A percentile compares a stretch with the other conserved stretches of the same genome.
phyloP scores from a whole-genome alignment of 1,140 invertebrate species.

The Colletes gigas region DNA sequence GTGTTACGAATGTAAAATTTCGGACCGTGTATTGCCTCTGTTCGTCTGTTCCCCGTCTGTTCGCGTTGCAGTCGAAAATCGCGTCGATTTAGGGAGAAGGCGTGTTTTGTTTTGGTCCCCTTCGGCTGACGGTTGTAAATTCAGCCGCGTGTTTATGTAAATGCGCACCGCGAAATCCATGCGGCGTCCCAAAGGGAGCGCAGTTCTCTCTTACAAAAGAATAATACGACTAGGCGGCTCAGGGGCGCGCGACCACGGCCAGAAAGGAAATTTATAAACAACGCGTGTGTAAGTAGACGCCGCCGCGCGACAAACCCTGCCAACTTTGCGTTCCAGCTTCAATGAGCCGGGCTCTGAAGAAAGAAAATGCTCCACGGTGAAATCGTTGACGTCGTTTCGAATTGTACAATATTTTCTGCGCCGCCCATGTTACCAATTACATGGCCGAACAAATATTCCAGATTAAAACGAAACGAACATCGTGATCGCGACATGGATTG shows the following conservation, averaged over 20 bases:
- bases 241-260: background rate
- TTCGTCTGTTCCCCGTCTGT: too few species aligned
- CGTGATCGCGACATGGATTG: background rate
- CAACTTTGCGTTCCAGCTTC: background rate
- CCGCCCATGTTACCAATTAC: constrained; percentile 36
- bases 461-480: constrained; percentile 8
- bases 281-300: background rate
- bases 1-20: constrained; percentile 2
- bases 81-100: background rate
- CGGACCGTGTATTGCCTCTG: too few species aligned
- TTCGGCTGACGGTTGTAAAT: constrained; percentile 40
- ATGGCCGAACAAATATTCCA: constrained; percentile 19
- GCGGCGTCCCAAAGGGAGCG: constrained; percentile 19
- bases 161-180: constrained; percentile 39
- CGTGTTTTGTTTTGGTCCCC: constrained; percentile 29
- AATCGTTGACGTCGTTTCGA: background rate
- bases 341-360: constrained; percentile 8
- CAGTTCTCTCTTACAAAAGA: constrained; percentile 7
- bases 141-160: constrained; percentile 52
- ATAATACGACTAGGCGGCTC: background rate
- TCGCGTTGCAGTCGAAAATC: constrained; percentile 22
- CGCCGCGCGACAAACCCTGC: background rate
- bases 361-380: background rate
- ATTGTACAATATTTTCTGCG: background rate
- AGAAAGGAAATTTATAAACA: constrained; percentile 31